phyloP scores from a whole-genome alignment of 2,888 invertebrate genomes.

The Diplolepis rosae region DNA sequence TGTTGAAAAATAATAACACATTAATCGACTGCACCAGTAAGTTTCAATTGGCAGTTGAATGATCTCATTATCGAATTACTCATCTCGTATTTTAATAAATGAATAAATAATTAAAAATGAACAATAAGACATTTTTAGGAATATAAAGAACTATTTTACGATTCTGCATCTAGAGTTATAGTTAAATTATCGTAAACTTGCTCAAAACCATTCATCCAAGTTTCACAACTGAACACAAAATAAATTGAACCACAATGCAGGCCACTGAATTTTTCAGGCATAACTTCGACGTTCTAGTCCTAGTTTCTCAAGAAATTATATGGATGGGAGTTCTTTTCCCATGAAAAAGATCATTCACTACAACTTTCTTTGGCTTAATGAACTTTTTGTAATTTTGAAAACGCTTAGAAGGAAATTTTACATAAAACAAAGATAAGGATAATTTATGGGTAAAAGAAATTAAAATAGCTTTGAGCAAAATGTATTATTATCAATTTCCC shows the following conservation, averaged over 20 bases:
- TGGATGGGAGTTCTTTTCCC: not conserved
- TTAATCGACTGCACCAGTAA: not conserved
- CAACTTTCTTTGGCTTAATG: not conserved
- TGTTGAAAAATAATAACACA: conserved; percentile 66
- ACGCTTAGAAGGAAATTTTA: not conserved
- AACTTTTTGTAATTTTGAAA: not conserved
- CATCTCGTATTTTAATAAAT: too few species aligned
- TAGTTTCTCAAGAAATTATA: not conserved
- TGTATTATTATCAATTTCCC: not conserved
- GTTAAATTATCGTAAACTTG: too few species aligned
- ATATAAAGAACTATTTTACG: not conserved
- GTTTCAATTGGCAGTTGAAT: too few species aligned
- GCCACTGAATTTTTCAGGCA: not conserved
- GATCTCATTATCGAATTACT: too few species aligned
- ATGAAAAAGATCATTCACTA: not conserved
- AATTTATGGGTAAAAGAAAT: not conserved
- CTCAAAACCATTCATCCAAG: too few species aligned
- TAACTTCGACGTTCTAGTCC: not conserved
- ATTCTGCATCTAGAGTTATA: too few species aligned
- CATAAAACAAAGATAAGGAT: not conserved
- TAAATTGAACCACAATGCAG: not conserved
- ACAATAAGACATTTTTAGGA: too few species aligned
- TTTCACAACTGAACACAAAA: too few species aligned
- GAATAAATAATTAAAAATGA: too few species aligned
- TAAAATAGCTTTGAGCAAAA: not conserved